Base-by-base conservation (phyloP, 2,797 vertebrate genomes). In the Ataeniobius toweri region DNA sequence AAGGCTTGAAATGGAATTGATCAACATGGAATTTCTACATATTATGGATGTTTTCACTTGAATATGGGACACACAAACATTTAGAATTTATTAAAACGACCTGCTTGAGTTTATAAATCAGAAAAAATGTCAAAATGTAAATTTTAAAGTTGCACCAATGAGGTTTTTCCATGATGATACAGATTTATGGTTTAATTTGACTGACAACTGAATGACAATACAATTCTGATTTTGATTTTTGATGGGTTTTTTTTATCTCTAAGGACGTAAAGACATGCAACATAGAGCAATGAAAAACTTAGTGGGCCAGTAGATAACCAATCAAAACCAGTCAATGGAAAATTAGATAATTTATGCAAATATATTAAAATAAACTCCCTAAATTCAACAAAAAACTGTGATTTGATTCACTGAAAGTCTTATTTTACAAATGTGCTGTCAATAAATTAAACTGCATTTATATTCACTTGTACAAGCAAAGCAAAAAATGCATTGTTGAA, bases 1-100 rank as follows among this genome's bases (percentile, higher is more conserved):
- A 72, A 78, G 84, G 75, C 72, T 74, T 58, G 74, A 61, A 76
- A 85, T 77, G 68, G 71, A 67, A 83, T 79, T 81, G 87, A 88
- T 86, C 73, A 71, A 84, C 76, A 53, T 58, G 73, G 24, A 72
- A 79, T 61, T 86, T 73, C 46, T 68, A 76, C 71, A 76, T 31
- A 14, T 41, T 31, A 9, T 4, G n/a, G 78, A 82, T 80, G 75
- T 71, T 86, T 83, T 84, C 5, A 68, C 77, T 79, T 67, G 63
- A 26, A 74, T 55, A 69, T 79, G 77, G 20, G 68, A 80, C 53
- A 48, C 51, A 68, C 53, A 80, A 61, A 81, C 28, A 70, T 44
- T 63, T 46, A 72, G 7, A 74, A 46, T 75, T 31, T 80, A 67
- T 48, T 55, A 59, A 79, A 41, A 7, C 73, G 72, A 89, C 73